phyloP scores from a whole-genome alignment of 2,797 vertebrate genomes.

The Chloroceryle amazona region DNA sequence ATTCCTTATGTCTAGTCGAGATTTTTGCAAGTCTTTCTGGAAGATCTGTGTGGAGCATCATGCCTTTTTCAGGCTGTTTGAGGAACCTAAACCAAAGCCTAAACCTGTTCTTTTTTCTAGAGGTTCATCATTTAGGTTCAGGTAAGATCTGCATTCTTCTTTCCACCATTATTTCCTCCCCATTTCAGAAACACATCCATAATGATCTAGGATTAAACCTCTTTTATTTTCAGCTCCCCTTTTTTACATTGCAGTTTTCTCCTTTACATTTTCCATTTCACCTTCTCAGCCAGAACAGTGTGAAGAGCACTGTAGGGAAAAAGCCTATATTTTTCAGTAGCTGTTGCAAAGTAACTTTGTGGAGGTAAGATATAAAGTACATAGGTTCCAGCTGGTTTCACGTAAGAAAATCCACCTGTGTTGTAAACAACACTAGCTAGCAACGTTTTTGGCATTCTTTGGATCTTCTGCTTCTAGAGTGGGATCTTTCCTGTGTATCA shows the following conservation, averaged over 20 bases:
- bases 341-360: background rate
- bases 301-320: background rate
- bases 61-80: conserved; percentile 98
- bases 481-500: background rate
- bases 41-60: conserved; percentile 99
- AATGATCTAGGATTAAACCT: background rate
- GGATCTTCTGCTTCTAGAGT: background rate
- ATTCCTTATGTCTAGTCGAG: conserved; percentile 95
- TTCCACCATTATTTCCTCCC: background rate
- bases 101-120: conserved; percentile 95
- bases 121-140: conserved; percentile 98
- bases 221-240: background rate
- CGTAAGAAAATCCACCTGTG: background rate
- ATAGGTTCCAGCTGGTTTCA: background rate
- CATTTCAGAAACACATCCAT: background rate
- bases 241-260: background rate
- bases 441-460: background rate
- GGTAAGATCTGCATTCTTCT: conserved; percentile 79
- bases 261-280: background rate
- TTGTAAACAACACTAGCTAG: background rate
- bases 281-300: background rate
- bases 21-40: conserved; percentile 99
- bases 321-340: background rate
- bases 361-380: background rate
- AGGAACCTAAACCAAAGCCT: conserved; percentile 96